Evolutionary conservation across 1,140 invertebrate genomes (phyloP).

Genomic region (Micrasema longulum): DNA sequence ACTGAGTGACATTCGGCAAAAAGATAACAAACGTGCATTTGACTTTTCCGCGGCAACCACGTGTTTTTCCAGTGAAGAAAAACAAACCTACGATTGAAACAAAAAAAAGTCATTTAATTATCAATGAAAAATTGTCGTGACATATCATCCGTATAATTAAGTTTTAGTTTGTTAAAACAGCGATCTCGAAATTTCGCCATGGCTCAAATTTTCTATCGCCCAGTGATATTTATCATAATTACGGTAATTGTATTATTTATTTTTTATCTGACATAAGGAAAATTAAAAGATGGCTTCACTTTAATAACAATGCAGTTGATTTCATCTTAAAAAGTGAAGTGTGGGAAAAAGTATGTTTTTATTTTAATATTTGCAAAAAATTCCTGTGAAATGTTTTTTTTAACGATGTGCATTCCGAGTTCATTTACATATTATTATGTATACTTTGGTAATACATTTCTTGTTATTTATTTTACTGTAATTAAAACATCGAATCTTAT

Average conservation of each 20-base stretch:
- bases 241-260: conserved; percentile 18
- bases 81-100: no score
- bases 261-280: not conserved
- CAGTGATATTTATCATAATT: conserved; percentile 30
- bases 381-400: not conserved
- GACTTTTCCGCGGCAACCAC: not conserved
- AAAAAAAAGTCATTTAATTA: no score
- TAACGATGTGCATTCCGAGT: no score
- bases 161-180: conserved; percentile 2
- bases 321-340: not conserved
- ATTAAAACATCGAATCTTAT: no score
- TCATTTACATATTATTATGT: no score
- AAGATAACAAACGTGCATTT: not conserved
- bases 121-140: no score
- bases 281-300: not conserved
- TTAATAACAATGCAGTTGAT: not conserved
- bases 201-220: conserved; percentile 21
- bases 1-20: not conserved
- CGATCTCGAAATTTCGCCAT: not conserved
- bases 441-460: no score
- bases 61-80: conserved; percentile 6
- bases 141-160: no score
- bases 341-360: conserved; percentile 1
- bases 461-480: no score
- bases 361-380: not conserved